Evolutionary conservation across 1,140 invertebrate species (phyloP).

Genomic region (Ditylenchus dipsaci): DNA sequence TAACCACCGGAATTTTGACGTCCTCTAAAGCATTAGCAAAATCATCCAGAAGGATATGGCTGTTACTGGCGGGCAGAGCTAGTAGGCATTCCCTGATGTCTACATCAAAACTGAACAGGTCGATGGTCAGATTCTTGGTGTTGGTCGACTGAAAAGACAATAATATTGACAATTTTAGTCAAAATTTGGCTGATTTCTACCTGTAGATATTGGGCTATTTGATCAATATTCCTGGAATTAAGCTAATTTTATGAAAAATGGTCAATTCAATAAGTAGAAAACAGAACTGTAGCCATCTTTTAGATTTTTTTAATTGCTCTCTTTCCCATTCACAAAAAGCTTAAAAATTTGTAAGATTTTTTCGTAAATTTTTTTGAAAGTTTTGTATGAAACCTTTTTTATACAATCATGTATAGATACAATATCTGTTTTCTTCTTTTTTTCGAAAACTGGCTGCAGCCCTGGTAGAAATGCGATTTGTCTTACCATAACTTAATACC

Average conservation of each 20-base stretch:
- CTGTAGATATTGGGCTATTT: slow-evolving; percentile 23
- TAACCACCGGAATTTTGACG: slow-evolving; percentile 16
- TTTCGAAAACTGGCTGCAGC: not conserved
- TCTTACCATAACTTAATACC: slow-evolving; percentile 12
- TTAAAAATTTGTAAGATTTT: too few species aligned
- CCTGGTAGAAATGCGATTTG: not conserved
- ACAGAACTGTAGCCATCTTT: too few species aligned
- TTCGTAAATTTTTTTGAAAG: too few species aligned
- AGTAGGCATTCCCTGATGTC: slow-evolving; percentile 12
- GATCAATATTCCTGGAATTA: slow-evolving; percentile 4
- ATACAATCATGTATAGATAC: too few species aligned
- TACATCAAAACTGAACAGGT: slow-evolving; percentile 25
- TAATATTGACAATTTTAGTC: not conserved
- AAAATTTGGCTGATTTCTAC: not conserved
- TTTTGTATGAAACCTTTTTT: too few species aligned
- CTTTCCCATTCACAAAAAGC: too few species aligned
- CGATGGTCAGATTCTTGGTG: slow-evolving; percentile 17
- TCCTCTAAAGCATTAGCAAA: slow-evolving; percentile 20
- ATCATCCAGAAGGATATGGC: slow-evolving; percentile 14
- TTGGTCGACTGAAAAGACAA: not conserved
- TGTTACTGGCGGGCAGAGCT: slow-evolving; percentile 2
- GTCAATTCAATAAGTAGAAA: too few species aligned
- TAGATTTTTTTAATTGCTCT: too few species aligned
- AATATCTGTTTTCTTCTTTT: too few species aligned
- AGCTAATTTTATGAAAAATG: too few species aligned